These are phyloP conservation scores for Drosophila merina DNA, from an alignment of 2,888 invertebrate species.

Conservation along the genomic window DNA sequence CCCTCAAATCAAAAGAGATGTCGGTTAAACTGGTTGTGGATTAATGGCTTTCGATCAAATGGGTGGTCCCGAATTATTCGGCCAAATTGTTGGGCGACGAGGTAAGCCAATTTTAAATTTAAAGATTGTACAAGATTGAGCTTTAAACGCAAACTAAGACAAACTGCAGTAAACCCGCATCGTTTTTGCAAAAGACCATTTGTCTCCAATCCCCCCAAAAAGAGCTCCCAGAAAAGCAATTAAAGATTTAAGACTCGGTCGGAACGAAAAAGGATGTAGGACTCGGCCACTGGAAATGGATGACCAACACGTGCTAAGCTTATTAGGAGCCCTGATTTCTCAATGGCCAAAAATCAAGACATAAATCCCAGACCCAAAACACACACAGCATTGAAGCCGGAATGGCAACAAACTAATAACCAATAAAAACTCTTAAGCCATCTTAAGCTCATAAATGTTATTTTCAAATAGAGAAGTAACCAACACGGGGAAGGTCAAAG, in stretches of 20 bases:
- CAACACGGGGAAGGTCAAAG: slow-evolving; percentile 16
- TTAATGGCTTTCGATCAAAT: slow-evolving; percentile 23
- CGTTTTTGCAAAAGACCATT: neutral
- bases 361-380: slow-evolving; percentile 35
- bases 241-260: slow-evolving; percentile 66
- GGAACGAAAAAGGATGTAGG: slow-evolving; percentile 14
- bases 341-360: slow-evolving; percentile 24
- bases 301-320: slow-evolving; percentile 77
- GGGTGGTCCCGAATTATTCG: slow-evolving; percentile 22
- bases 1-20: slow-evolving; percentile 8
- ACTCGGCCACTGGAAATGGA: slow-evolving; percentile 39
- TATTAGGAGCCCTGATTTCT: slow-evolving; percentile 71
- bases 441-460: slow-evolving; percentile 73
- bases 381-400: slow-evolving; percentile 15
- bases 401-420: slow-evolving; percentile 71
- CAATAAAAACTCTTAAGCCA: slow-evolving; percentile 75
- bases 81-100: slow-evolving; percentile 11
- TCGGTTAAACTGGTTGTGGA: slow-evolving; percentile 25
- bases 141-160: neutral
- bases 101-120: neutral
- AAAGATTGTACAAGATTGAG: neutral
- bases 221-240: slow-evolving; percentile 59
- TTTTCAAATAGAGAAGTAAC: slow-evolving; percentile 63
- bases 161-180: slow-evolving; percentile 8
- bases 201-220: neutral